Evolutionary conservation across 2,888 invertebrate species (phyloP), one percentile per base, ranked within the genome.

Genomic region (Drepanosiphum platanoidis): DNA sequence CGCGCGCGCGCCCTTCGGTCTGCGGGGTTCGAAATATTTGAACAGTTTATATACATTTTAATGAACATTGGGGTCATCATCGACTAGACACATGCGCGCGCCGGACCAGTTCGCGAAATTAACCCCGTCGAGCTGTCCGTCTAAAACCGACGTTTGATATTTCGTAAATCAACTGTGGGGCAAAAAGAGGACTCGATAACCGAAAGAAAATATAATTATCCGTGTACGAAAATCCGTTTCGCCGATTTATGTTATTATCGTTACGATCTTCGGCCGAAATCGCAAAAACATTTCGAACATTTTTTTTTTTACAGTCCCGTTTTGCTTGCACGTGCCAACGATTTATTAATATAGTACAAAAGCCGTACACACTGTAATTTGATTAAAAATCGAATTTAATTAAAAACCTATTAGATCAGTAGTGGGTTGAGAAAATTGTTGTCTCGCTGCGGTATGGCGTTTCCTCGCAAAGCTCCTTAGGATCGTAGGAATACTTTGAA

Each of bases 21-120:
- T n/a, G n/a, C 34, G 36, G 18, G 36, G 15, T 68, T 22, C 9
- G 64, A 64, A 64, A 64, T 64, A 64, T 64, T 64, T 64, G 64
- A 27, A 64, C 64, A 27, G 64, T 64, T 64, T 64, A 64, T 64
- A 64, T 64, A 64, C 27, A 64, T 30, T 68, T 68, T 68, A 68
- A 68, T 68, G 34, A 68, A 36, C 36, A 22, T 68, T 36, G 36
- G 34, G 34, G 9, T 36, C n/a, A n/a, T n/a, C n/a, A n/a, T n/a
- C 32, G 34, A 22, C 68, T 34, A 15, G 22, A 68, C 34, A n/a
- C n/a, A n/a, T n/a, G 15, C 5, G 22, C 32, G 18, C 7, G 64
- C 11, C 7, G 66, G n/a, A 18, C 32, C 8, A 15, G 18, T 18
- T n/a, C n/a, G n/a, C n/a, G n/a, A n/a, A n/a, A n/a, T n/a, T n/a